These are phyloP conservation scores for Alsophila aescularia DNA, from an alignment of 2,888 invertebrate genomes.

Conservation along the genomic window DNA sequence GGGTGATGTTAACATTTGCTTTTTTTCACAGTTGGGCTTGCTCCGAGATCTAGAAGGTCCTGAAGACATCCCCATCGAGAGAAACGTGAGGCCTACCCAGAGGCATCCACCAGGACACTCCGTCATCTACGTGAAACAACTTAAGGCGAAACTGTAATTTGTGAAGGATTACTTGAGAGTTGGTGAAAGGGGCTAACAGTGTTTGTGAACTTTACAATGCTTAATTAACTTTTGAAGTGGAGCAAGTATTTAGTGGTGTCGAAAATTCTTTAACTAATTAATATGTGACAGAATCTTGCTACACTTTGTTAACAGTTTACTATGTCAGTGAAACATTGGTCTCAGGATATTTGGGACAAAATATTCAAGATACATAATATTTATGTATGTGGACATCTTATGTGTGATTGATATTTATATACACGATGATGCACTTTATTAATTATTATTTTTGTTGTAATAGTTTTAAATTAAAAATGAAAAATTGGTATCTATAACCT, in stretches of 20 bases:
- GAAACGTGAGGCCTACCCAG: slow-evolving; percentile 78
- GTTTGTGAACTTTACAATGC: slow-evolving; percentile 12
- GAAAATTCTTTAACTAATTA: background rate
- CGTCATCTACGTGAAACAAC: slow-evolving; percentile 77
- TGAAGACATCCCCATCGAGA: slow-evolving; percentile 70
- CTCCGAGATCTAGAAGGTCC: slow-evolving; percentile 71
- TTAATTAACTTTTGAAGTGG: background rate
- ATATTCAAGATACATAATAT: slow-evolving; percentile 27
- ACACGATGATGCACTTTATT: slow-evolving; percentile 18
- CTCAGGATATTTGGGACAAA: background rate
- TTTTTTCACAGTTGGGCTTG: slow-evolving; percentile 64
- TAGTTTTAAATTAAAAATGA: slow-evolving; percentile 11
- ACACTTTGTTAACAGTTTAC: background rate
- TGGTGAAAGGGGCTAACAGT: background rate
- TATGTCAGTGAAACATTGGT: background rate
- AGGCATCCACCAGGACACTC: slow-evolving; percentile 79
- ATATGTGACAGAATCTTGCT: background rate
- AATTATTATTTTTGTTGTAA: slow-evolving; percentile 2
- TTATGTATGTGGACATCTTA: slow-evolving; percentile 21
- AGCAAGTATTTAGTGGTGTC: background rate
- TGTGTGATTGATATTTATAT: slow-evolving; percentile 17
- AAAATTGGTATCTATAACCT: slow-evolving; percentile 6
- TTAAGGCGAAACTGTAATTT: slow-evolving; percentile 69
- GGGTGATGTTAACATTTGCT: background rate
- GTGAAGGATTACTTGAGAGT: too few species aligned